phyloP scores from a whole-genome alignment of 2,888 invertebrate species.

The Leucoma salicis region DNA sequence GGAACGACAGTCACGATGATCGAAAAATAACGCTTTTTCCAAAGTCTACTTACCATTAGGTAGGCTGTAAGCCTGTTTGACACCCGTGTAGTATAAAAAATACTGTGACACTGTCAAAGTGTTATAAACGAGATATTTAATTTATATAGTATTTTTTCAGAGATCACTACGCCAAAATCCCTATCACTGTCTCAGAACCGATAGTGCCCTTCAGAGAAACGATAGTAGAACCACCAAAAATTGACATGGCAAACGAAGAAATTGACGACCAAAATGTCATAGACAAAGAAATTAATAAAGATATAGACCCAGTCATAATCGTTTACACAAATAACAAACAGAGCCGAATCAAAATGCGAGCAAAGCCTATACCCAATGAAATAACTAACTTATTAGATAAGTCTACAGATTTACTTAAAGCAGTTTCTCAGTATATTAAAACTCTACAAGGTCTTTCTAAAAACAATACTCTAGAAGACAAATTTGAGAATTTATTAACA shows the following conservation, averaged over 20 bases:
- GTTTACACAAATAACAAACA: constrained; percentile 87
- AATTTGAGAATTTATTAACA: constrained; percentile 49
- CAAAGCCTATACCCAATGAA: constrained; percentile 87
- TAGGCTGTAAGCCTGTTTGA: too few species aligned
- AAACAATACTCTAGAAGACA: constrained; percentile 61
- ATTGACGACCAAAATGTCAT: constrained; percentile 84
- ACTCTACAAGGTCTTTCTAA: constrained; percentile 59
- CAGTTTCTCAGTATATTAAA: constrained; percentile 78
- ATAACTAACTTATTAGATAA: constrained; percentile 88
- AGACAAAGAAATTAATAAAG: constrained; percentile 69
- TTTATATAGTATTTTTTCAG: constrained; percentile 41
- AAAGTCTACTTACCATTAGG: too few species aligned
- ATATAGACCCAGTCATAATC: constrained; percentile 77
- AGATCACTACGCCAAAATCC: constrained; percentile 90
- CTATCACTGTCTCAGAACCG: constrained; percentile 95
- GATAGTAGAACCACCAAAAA: constrained; percentile 88
- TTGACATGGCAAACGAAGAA: constrained; percentile 93
- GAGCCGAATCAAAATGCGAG: constrained; percentile 87
- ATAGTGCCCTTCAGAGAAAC: constrained; percentile 99
- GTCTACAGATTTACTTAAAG: constrained; percentile 87
- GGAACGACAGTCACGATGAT: too few species aligned
- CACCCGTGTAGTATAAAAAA: too few species aligned
- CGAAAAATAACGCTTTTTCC: too few species aligned
- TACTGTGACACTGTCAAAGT: too few species aligned
- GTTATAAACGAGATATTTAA: too few species aligned